Percentiles rank a stretch among this genome's conserved stretches.
These are phyloP conservation scores for Eupristina koningsbergeri DNA, from an alignment of 1,140 invertebrate species.

Conservation along the genomic window DNA sequence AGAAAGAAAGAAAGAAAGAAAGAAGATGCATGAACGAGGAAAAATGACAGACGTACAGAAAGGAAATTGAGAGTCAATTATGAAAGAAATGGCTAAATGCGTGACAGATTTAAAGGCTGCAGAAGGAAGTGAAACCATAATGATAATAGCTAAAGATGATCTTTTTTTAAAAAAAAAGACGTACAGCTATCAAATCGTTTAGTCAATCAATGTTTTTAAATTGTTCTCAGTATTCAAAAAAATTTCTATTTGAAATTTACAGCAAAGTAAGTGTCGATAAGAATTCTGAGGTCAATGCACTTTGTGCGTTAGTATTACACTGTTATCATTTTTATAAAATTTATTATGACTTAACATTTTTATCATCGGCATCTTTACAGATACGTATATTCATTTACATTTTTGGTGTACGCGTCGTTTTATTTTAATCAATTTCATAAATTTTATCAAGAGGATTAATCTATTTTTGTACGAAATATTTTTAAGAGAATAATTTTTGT, in stretches of 20 bases:
- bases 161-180: background rate
- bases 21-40: conserved; percentile 9
- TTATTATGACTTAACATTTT: no score
- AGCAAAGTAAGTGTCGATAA: background rate
- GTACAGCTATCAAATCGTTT: no score
- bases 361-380: no score
- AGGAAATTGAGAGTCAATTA: conserved; percentile 8
- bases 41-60: conserved; percentile 17
- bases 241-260: background rate
- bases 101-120: background rate
- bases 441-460: no score
- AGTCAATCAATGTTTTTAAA: no score
- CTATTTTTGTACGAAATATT: no score
- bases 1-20: background rate
- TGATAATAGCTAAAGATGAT: background rate
- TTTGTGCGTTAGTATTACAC: background rate
- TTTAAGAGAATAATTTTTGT: no score
- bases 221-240: background rate
- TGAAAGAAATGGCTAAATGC: background rate
- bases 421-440: no score
- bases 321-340: no score
- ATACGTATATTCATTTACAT: background rate
- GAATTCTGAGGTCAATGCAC: background rate
- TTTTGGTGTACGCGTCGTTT: no score
- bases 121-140: background rate